These are phyloP conservation scores for Sminthurides aquaticus DNA, from an alignment of 2,888 invertebrate genomes.

Conservation along the genomic window DNA sequence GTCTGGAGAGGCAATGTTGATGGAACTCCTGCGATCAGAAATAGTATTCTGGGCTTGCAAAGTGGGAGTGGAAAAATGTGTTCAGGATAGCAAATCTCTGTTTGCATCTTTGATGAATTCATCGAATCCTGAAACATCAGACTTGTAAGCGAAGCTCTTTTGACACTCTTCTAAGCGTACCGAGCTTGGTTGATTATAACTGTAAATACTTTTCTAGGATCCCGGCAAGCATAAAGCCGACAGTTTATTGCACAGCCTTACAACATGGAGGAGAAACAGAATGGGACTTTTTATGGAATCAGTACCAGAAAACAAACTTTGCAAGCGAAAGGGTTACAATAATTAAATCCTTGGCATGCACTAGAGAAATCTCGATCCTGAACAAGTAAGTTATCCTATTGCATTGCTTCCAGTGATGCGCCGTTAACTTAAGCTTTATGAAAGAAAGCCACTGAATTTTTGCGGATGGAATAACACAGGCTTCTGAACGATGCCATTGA, in stretches of 20 bases:
- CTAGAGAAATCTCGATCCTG: conserved; percentile 72
- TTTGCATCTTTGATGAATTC: conserved; percentile 68
- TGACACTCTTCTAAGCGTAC: not conserved
- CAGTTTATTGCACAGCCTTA: conserved; percentile 81
- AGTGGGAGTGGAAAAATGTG: conserved; percentile 65
- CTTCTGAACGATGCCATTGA: conserved; percentile 67
- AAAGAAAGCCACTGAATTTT: not conserved
- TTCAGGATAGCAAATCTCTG: conserved; percentile 62
- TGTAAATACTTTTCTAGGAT: conserved; percentile 53
- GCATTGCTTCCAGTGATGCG: too few species aligned
- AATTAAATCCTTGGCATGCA: conserved; percentile 71
- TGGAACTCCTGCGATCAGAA: conserved; percentile 63
- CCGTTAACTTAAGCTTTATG: too few species aligned
- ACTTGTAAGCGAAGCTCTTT: conserved; percentile 59
- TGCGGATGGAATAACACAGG: conserved; percentile 49
- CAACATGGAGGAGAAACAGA: conserved; percentile 71
- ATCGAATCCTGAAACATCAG: conserved; percentile 63
- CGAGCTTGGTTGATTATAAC: not conserved
- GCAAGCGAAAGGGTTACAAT: conserved; percentile 74
- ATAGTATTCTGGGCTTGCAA: conserved; percentile 67
- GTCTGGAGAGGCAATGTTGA: conserved; percentile 58
- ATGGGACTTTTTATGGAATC: conserved; percentile 82
- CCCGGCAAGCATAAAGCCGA: conserved; percentile 69
- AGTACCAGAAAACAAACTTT: conserved; percentile 65
- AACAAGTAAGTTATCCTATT: conserved; percentile 51